Conservation (phyloP, 2,888 invertebrate species). For the Balanococcus diminutus region DNA sequence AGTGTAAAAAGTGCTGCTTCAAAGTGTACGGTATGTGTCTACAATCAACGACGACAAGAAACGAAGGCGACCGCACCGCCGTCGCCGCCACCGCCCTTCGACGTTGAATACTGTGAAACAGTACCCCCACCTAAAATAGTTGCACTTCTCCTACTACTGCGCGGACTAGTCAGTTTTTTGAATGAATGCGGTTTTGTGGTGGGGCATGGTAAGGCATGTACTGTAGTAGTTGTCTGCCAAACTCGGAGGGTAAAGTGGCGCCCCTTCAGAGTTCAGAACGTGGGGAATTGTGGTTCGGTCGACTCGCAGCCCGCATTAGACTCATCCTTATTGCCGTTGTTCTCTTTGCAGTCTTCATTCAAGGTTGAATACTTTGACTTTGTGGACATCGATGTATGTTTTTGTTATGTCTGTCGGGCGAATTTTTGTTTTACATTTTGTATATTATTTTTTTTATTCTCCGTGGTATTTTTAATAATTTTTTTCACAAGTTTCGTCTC, state of each 20-base stretch:
- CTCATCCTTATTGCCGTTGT: conserved; percentile 52
- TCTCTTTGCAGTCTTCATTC: conserved; percentile 49
- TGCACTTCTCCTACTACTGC: conserved; percentile 44
- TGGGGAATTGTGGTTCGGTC: conserved; percentile 53
- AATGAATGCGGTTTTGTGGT: conserved; percentile 53
- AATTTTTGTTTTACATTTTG: not conserved
- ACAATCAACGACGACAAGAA: not conserved
- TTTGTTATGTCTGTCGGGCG: conserved; percentile 13
- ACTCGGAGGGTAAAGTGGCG: conserved; percentile 48
- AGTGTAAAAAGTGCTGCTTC: not conserved
- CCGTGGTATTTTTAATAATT: too few species aligned
- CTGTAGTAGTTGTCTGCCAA: conserved; percentile 45
- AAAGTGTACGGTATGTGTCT: conserved; percentile 26
- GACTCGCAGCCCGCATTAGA: conserved; percentile 43
- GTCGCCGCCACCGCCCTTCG: not conserved
- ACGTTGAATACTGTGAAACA: not conserved
- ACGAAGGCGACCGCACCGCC: not conserved
- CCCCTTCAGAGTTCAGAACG: conserved; percentile 50
- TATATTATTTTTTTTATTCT: not conserved
- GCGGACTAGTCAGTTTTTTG: conserved; percentile 48
- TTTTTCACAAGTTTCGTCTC: not conserved
- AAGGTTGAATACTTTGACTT: conserved; percentile 53
- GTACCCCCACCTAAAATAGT: conserved; percentile 7
- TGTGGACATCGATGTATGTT: conserved; percentile 45
- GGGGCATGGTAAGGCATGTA: conserved; percentile 35